phyloP scores from a whole-genome alignment of 2,797 vertebrate genomes.

The Argyrosomus regius region DNA sequence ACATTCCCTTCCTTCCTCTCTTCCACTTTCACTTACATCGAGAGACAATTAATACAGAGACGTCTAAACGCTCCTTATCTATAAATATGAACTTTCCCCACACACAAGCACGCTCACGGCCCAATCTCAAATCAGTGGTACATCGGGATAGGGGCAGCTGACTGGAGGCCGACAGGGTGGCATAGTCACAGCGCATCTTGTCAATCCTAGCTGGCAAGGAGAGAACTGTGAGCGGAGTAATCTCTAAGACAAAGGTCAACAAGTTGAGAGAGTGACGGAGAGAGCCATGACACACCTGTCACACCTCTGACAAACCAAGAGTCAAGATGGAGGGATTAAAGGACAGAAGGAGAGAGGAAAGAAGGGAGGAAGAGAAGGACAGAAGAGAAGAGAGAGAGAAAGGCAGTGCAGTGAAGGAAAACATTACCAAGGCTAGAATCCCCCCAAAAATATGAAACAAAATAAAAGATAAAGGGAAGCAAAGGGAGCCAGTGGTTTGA shows the following conservation, averaged over 20 bases:
- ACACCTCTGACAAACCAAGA: conserved; percentile 70
- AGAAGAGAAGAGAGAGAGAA: conserved; percentile 43
- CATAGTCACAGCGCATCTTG: conserved; percentile 74
- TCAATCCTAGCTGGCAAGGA: conserved; percentile 68
- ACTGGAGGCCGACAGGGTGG: conserved; percentile 60
- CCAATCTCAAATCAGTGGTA: conserved; percentile 50
- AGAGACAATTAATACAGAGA: conserved; percentile 43
- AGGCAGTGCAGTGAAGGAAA: conserved; percentile 60
- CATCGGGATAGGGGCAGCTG: conserved; percentile 54
- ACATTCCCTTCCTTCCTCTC: not conserved
- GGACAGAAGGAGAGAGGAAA: conserved; percentile 36
- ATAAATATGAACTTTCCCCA: conserved; percentile 32
- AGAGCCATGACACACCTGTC: conserved; percentile 82
- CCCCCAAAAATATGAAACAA: conserved; percentile 59
- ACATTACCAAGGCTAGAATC: conserved; percentile 53
- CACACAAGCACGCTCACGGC: conserved; percentile 2
- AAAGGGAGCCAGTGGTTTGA: conserved; percentile 69
- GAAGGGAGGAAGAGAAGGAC: conserved; percentile 33
- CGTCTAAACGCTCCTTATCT: conserved; percentile 20
- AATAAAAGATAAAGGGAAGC: conserved; percentile 66
- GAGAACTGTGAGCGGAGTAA: conserved; percentile 70
- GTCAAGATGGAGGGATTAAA: conserved; percentile 32
- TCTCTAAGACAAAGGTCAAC: conserved; percentile 84
- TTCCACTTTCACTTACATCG: conserved; percentile 30
- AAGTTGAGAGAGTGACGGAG: conserved; percentile 79